Percentiles rank a stretch among this genome's conserved stretches.
phyloP scores from a whole-genome alignment of 2,888 invertebrate genomes.

The Caenorhabditis wallacei region DNA sequence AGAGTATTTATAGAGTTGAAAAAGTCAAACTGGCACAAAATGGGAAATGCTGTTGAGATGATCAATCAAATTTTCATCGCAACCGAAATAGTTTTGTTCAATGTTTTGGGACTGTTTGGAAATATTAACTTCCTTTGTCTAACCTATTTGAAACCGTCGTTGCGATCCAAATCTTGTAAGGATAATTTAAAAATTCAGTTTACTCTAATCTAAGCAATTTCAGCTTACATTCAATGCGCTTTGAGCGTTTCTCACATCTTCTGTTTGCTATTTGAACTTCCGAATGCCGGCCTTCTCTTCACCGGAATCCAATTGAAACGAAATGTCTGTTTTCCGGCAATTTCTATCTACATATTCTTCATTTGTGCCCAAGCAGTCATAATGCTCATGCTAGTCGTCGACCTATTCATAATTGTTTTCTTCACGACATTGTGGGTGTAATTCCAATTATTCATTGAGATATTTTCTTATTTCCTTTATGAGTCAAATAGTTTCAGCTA shows the following conservation, averaged over 20 bases:
- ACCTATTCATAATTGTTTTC: slow-evolving; percentile 50
- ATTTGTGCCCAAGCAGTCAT: slow-evolving; percentile 58
- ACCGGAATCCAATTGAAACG: slow-evolving; percentile 41
- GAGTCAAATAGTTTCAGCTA: too few species aligned
- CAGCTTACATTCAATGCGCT: slow-evolving; percentile 56
- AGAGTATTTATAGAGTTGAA: not conserved
- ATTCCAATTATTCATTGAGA: too few species aligned
- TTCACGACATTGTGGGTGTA: slow-evolving; percentile 37
- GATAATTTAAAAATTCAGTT: too few species aligned
- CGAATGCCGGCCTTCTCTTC: slow-evolving; percentile 40
- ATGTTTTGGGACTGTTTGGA: slow-evolving; percentile 50
- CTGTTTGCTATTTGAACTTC: slow-evolving; percentile 42
- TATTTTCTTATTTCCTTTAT: too few species aligned
- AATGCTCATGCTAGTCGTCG: slow-evolving; percentile 47
- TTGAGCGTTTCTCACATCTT: slow-evolving; percentile 44
- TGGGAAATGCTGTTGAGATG: slow-evolving; percentile 13
- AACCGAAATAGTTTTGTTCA: slow-evolving; percentile 44
- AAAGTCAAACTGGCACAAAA: not conserved
- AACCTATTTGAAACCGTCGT: slow-evolving; percentile 13
- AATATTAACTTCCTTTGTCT: slow-evolving; percentile 42
- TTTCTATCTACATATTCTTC: slow-evolving; percentile 52
- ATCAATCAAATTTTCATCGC: slow-evolving; percentile 52
- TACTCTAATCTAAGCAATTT: too few species aligned
- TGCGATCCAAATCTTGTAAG: slow-evolving; percentile 56
- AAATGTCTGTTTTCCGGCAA: slow-evolving; percentile 50